Evolutionary conservation across 2,797 vertebrate species (phyloP), one percentile per base, ranked within the genome.

Genomic region (Luscinia luscinia): DNA sequence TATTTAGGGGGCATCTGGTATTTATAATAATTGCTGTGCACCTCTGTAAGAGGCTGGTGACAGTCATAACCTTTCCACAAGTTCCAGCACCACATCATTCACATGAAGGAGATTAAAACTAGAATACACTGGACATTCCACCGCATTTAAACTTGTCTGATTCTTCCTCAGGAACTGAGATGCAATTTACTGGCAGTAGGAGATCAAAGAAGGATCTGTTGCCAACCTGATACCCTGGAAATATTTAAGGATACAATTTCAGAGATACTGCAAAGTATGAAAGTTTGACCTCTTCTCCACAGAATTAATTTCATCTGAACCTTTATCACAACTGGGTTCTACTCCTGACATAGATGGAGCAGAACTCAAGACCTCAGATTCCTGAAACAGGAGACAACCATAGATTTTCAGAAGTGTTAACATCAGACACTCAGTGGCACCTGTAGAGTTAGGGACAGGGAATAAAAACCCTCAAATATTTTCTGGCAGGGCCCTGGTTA

Each of bases 11-110:
- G 32, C 77, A 95, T 89, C 87, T 93, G 94, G 93, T 75, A 75
- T 74, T 88, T 88, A 73, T 93, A 89, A 93, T 32, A 49, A 9
- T 8, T 68, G 62, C 77, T 59, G 28, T 38, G 58, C 49, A 75
- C 34, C 52, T 83, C 64, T 72, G 9, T 49, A 79, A 96, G 93
- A 93, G 91, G 84, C 91, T 93, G 91, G 80, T 94, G 95, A 96
- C 93, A 93, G 80, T 61, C 5, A 3, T 64, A 93, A 94, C 84
- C 93, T 89, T 93, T 94, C 70, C 55, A 61, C 41, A 84, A 80
- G 52, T 32, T 92, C 74, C 62, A 48, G 36, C 41, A 80, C 32
- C 90, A 55, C 64, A 74, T 23, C 36, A 46, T 41, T 89, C 72
- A 79, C 6, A 1, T 41, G 36, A 43, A 73, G 84, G 67, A 72